Base-by-base conservation (phyloP, 2,888 invertebrate genomes). In the Amblyjoppa fuscipennis region DNA sequence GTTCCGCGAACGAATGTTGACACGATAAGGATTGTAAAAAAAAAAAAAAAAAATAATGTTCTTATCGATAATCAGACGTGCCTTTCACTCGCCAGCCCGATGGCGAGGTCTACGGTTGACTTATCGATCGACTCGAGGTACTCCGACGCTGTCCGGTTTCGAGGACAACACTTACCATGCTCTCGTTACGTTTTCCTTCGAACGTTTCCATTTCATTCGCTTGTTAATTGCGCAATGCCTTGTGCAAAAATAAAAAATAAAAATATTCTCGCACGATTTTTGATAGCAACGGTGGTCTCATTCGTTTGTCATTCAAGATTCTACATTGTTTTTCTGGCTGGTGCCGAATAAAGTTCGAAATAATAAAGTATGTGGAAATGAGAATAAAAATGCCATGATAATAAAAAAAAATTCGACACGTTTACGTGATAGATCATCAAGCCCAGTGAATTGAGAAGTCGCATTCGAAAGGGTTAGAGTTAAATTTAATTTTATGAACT, bases 61-160 rank as follows among this genome's bases (percentile, higher is more conserved):
- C 49, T 53, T 66, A 34, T 51, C 66, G 66, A 38, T 76, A 66
- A 13, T 49, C 16, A 45, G 11, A 16, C 13, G 25, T 49, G 20
- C 49, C 51, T 75, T 64, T 75, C 75, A 41, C 41, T 38, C 9
- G 68, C 25, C n/a, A 34, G 45, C 25, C 51, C 64, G 49, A 25
- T 66, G 75, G 51, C 75, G 74, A 75, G 74, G 61, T 75, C 75
- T 75, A n/a, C 34, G 16, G 64, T 31, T 34, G 49, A 49, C 31
- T 75, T 64, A 75, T 75, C 64, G 75, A 75, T 64, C 51, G 20
- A 20, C 64, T 11, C 34, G 16, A 75, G 4, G 41, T 56, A 41
- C 64, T 11, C 64, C 28, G 59, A 25, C 16, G 71, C 64, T 66
- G 41, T 69, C 75, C 61, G 74, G 74, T 85, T 78, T 78, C 79